phyloP scores from a whole-genome alignment of 2,888 invertebrate genomes.

The Ectemnius lituratus region DNA sequence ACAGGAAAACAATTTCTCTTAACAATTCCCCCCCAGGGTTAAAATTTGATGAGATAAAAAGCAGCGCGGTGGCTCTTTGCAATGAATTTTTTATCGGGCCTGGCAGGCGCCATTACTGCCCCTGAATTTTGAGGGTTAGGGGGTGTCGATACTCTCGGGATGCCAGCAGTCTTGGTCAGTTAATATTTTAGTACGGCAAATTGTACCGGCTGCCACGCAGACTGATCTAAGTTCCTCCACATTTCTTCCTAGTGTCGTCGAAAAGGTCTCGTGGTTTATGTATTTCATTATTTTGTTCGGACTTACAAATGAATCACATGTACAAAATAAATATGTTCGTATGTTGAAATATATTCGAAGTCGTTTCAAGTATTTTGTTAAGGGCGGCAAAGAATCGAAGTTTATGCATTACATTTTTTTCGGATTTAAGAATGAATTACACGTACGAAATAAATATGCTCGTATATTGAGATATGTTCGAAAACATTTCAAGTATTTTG shows the following conservation, averaged over 20 bases:
- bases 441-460: too few species aligned
- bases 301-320: too few species aligned
- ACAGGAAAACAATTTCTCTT: slow-evolving; percentile 39
- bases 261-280: too few species aligned
- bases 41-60: slow-evolving; percentile 76
- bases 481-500: too few species aligned
- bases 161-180: slow-evolving; percentile 68
- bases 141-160: slow-evolving; percentile 74
- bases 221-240: slow-evolving; percentile 46
- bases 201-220: slow-evolving; percentile 66
- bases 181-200: slow-evolving; percentile 75
- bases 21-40: slow-evolving; percentile 57
- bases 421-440: too few species aligned
- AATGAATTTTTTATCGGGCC: slow-evolving; percentile 70
- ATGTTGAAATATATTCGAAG: too few species aligned
- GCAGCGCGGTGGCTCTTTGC: slow-evolving; percentile 64
- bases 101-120: slow-evolving; percentile 59
- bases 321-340: too few species aligned
- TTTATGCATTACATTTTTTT: too few species aligned
- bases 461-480: too few species aligned
- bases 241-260: slow-evolving; percentile 34
- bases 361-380: too few species aligned
- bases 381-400: too few species aligned
- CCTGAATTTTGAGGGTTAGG: slow-evolving; percentile 67
- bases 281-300: too few species aligned